Percentiles rank a stretch among this genome's conserved stretches.
Conservation (phyloP, 1,140 invertebrate genomes). For the Calycopis cecrops region DNA sequence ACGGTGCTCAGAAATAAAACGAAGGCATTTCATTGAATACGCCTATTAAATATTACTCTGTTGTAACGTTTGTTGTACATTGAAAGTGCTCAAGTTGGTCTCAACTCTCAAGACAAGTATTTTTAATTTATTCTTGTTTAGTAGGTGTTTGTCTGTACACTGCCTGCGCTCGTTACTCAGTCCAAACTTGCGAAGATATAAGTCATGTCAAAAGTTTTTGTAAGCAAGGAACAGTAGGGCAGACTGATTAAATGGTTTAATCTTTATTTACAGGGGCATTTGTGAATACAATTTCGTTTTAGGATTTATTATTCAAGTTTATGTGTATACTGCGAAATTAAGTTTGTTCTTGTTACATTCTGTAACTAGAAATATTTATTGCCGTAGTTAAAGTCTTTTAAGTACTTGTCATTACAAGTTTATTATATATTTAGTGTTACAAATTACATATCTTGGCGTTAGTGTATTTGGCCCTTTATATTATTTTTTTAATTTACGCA, state of each 20-base stretch:
- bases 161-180: not conserved
- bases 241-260: conserved; percentile 68
- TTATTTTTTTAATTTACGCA: too few relatives aligned
- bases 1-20: conserved; percentile 4
- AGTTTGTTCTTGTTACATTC: conserved; percentile 26
- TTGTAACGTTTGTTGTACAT: not conserved
- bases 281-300: conserved; percentile 54
- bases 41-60: conserved; percentile 12
- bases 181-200: conserved; percentile 39
- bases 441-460: too few relatives aligned
- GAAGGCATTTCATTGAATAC: conserved; percentile 15
- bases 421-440: not conserved
- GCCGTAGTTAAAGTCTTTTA: not conserved
- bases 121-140: conserved; percentile 11
- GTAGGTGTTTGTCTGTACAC: not conserved
- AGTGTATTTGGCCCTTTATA: too few relatives aligned
- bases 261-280: conserved; percentile 66
- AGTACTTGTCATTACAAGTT: not conserved
- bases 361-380: conserved; percentile 27
- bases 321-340: conserved; percentile 46
- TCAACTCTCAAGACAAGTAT: conserved; percentile 2
- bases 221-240: conserved; percentile 40
- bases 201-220: conserved; percentile 62
- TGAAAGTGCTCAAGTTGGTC: conserved; percentile 3
- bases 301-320: conserved; percentile 62